Evolutionary conservation across 2,113 vertebrate species (phyloP).

Genomic region (Hemicordylus capensis): DNA sequence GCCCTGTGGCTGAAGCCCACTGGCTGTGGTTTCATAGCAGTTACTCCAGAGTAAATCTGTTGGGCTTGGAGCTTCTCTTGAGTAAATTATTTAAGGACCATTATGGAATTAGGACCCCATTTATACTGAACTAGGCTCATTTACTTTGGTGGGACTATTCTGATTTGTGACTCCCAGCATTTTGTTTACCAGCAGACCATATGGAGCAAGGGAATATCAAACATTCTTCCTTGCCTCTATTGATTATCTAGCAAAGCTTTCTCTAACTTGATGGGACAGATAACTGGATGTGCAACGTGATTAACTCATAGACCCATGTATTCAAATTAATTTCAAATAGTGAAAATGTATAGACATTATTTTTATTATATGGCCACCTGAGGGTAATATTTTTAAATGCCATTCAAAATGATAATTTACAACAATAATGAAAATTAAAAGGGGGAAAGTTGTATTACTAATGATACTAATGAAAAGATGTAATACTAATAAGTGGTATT

Average conservation of each 20-base stretch:
- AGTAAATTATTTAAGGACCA: not conserved
- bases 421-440: not conserved
- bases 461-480: no score
- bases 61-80: not conserved
- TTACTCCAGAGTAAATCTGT: not conserved
- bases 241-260: not conserved
- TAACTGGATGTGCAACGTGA: not conserved
- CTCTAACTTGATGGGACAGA: not conserved
- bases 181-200: not conserved
- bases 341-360: not conserved
- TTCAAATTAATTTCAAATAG: not conserved
- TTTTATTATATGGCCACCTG: conserved; percentile 5
- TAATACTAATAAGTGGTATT: no score
- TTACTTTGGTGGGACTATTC: not conserved
- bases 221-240: not conserved
- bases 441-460: not conserved
- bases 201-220: not conserved
- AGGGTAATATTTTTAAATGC: no score
- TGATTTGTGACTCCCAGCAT: not conserved
- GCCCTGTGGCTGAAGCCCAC: conserved; percentile 17
- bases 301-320: accelerated
- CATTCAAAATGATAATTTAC: not conserved
- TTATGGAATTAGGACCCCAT: not conserved
- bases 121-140: not conserved
- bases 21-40: not conserved